Conservation (phyloP, 92 coral and sea anemone genomes). For the Palythoa grandiflora region DNA sequence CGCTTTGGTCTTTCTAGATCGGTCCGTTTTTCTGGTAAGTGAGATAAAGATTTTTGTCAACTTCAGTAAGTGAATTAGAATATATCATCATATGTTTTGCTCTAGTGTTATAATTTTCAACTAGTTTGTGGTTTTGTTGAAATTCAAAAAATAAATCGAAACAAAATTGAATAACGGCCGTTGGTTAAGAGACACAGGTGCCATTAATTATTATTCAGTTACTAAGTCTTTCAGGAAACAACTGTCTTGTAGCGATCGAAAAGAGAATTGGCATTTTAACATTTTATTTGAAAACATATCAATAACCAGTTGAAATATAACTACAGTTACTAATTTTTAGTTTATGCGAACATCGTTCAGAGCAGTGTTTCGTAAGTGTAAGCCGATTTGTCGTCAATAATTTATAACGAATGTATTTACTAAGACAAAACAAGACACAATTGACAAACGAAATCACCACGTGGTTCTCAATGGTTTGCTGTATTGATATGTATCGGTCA, state of each 20-base stretch:
- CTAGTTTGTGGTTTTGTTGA: neutral
- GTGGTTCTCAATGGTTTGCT: constrained; percentile 8
- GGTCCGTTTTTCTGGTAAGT: constrained; percentile 51
- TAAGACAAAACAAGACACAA: constrained; percentile 36
- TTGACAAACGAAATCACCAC: constrained; percentile 6
- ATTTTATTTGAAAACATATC: neutral
- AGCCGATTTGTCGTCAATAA: neutral
- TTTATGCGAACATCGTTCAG: neutral
- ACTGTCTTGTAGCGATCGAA: too few species aligned
- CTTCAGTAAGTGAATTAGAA: neutral
- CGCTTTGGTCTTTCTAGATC: constrained; percentile 36
- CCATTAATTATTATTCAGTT: constrained; percentile 4
- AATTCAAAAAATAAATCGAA: neutral
- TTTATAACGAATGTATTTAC: neutral
- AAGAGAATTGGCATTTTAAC: too few species aligned
- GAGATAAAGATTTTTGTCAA: neutral
- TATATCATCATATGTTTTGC: neutral
- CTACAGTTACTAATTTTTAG: constrained; percentile 4
- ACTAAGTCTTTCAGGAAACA: neutral
- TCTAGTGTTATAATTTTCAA: too few species aligned
- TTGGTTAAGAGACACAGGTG: constrained; percentile 16
- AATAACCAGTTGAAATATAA: neutral
- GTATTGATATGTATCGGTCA: neutral
- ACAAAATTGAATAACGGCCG: neutral
- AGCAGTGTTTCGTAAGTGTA: neutral